Evolutionary conservation across 2,113 vertebrate genomes (phyloP).

Genomic region (Menura novaehollandiae): DNA sequence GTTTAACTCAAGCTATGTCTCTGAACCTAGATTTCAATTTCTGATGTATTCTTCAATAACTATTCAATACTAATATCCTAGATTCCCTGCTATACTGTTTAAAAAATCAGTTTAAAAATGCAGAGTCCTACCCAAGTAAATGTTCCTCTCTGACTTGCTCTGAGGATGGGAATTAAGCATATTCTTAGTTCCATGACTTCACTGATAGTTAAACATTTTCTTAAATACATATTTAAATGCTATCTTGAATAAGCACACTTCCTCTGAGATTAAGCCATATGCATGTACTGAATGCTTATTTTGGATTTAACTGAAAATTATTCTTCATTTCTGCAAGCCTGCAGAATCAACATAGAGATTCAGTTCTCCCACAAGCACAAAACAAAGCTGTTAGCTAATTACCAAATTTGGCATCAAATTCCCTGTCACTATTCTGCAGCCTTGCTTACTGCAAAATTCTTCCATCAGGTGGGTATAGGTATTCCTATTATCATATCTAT

Average conservation of each 20-base stretch:
- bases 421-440: not conserved
- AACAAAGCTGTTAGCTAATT: not conserved
- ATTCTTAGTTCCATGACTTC: not conserved
- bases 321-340: not conserved
- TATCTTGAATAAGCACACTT: not conserved
- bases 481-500: not conserved
- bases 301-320: slow-evolving; percentile 9
- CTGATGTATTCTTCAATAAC: not conserved
- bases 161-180: not conserved
- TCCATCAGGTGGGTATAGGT: not conserved
- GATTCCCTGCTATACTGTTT: not conserved
- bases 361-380: not conserved
- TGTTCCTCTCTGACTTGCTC: not conserved
- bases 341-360: not conserved
- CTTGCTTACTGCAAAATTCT: not conserved
- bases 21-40: not conserved
- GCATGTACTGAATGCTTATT: not conserved
- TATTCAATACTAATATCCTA: not conserved
- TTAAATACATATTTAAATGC: not conserved
- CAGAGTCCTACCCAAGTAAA: not conserved
- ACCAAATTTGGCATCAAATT: not conserved
- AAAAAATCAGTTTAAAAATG: not conserved
- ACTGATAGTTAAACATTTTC: not conserved
- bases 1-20: not conserved
- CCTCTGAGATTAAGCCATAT: not conserved